Base-by-base conservation (phyloP, 2,113 vertebrate species). In the Anoura caudifer region DNA sequence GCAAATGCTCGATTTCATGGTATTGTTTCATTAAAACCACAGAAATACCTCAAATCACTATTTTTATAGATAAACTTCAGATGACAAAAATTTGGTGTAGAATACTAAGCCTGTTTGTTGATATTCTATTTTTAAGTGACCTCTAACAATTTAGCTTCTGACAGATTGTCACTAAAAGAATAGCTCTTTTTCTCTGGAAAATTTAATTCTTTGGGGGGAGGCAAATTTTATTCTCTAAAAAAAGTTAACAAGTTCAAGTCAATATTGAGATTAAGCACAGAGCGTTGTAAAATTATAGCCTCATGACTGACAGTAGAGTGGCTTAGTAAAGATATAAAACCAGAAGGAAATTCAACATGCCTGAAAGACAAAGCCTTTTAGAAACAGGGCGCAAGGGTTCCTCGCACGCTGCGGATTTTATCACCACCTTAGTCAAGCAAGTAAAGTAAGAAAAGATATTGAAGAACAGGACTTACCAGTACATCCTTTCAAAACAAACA, bases 221-320 rank as follows among this genome's bases (percentile, higher is more conserved):
- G 56, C 56, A n/a, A 61, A 61, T n/a, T n/a, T 11, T 76, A 61
- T 65, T 70, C 31, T 80, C 63, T 65, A 28, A 10, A 89, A 85
- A 63, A 72, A 73, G 72, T 59, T 95, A 80, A 83, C 9, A 80
- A 89, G 5, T 75, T 90, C 43, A 79, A 96, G 31, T 96, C 72
- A 50, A 38, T 76, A 94, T 4, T 50, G 33, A 45, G 28, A 69
- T 80, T 91, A 95, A 80, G 33, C 41, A 89, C 7, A 76, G 28
- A 43, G 11, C 67, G 14, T 17, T 87, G 87, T 41, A 76, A 94
- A 80, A 54, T 84, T 87, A 87, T 22, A 65, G 38, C n/a, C 81
- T 77, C 67, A 73, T 17, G 73, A 38, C 79, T 83, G 88, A 83
- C 14, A 43, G 72, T 81, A 20, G 31, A 79, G 20, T 75, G 3